Evolutionary conservation across 2,113 vertebrate species (phyloP).

Genomic region (Halcyon senegalensis): DNA sequence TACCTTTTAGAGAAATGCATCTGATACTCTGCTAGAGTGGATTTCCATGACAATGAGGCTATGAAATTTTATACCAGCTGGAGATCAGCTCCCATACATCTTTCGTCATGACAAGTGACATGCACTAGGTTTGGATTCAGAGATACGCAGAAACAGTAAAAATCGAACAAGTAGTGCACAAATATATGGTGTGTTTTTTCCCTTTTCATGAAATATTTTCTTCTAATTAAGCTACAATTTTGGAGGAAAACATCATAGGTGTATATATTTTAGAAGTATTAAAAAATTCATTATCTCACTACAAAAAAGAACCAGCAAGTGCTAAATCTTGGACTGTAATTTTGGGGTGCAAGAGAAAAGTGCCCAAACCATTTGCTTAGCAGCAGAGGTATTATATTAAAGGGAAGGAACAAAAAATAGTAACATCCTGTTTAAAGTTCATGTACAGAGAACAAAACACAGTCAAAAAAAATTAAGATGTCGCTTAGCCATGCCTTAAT

Average conservation of each 20-base stretch:
- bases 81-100: background rate
- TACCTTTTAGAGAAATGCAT: background rate
- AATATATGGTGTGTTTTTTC: fast-evolving
- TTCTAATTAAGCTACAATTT: background rate
- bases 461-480: background rate
- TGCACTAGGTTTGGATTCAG: background rate
- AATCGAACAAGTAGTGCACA: background rate
- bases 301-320: background rate
- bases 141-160: background rate
- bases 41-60: background rate
- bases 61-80: background rate
- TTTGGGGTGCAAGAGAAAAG: background rate
- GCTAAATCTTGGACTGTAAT: background rate
- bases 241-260: background rate
- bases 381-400: background rate
- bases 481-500: background rate
- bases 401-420: background rate
- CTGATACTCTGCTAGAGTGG: background rate
- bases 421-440: background rate
- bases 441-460: background rate
- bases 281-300: background rate
- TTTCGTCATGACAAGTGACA: background rate
- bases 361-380: background rate
- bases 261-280: background rate
- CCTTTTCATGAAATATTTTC: background rate